Evolutionary conservation across 2,888 invertebrate genomes (phyloP).

Genomic region (Dynastes maya): DNA sequence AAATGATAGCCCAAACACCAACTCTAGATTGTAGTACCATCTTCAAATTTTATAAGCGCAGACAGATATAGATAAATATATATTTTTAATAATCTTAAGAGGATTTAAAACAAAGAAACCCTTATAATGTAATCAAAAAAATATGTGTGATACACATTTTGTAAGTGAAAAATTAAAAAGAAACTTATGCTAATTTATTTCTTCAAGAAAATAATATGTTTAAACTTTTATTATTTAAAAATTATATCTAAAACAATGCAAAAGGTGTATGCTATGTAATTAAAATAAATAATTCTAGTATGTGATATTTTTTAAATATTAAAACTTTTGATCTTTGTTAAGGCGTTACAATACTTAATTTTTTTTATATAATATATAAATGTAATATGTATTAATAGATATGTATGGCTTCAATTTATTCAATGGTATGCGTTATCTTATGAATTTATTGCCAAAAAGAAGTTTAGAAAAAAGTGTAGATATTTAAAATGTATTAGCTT

Average conservation of each 20-base stretch:
- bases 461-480: too few species aligned
- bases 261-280: too few species aligned
- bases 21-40: background rate
- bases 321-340: background rate
- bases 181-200: background rate
- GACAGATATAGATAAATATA: constrained; percentile 14
- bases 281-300: constrained; percentile 1
- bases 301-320: constrained; percentile 40
- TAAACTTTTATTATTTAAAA: too few species aligned
- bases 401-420: background rate
- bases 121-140: constrained; percentile 6
- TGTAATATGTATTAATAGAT: background rate
- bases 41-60: background rate
- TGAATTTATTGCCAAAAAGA: too few species aligned
- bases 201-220: background rate
- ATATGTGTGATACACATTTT: constrained; percentile 12
- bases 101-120: constrained; percentile 22
- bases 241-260: too few species aligned
- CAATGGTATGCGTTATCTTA: background rate
- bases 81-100: constrained; percentile 29
- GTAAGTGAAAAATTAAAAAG: background rate
- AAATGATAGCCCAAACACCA: too few species aligned
- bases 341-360: constrained; percentile 21
- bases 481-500: too few species aligned
- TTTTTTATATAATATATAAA: constrained; percentile 20